These are phyloP conservation scores for Nibea coibor DNA, from an alignment of 2,113 vertebrate genomes.

Conservation along the genomic window DNA sequence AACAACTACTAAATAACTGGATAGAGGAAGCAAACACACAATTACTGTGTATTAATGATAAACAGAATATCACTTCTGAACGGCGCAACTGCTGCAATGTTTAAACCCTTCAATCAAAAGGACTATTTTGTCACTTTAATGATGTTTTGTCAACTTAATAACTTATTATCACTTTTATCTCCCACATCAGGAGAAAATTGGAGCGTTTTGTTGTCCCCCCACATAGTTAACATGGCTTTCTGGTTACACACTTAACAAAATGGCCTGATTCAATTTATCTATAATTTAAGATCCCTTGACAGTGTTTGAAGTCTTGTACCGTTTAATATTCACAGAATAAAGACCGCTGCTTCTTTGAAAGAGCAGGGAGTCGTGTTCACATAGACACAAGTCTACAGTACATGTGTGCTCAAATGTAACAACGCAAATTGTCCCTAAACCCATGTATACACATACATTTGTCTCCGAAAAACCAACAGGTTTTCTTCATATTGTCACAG, in stretches of 20 bases:
- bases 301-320: conserved; percentile 74
- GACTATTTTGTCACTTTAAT: conserved; percentile 58
- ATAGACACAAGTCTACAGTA: not conserved
- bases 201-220: conserved; percentile 63
- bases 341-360: conserved; percentile 51
- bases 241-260: conserved; percentile 75
- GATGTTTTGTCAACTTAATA: conserved; percentile 57
- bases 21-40: not conserved
- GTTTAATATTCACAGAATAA: conserved; percentile 75
- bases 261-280: conserved; percentile 78
- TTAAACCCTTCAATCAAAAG: conserved; percentile 37
- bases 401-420: not conserved
- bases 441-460: conserved; percentile 6
- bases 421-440: not conserved
- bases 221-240: conserved; percentile 67
- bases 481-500: conserved; percentile 28
- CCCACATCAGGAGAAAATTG: conserved; percentile 60
- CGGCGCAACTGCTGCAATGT: conserved; percentile 14
- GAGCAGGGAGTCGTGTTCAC: conserved; percentile 37
- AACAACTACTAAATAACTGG: conserved; percentile 22
- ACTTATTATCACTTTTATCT: conserved; percentile 72
- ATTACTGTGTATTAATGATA: conserved; percentile 39
- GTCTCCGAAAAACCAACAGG: conserved; percentile 40
- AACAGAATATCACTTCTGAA: conserved; percentile 27
- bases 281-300: conserved; percentile 71